These are phyloP conservation scores for Octonoba sinensis DNA, from an alignment of 2,888 invertebrate genomes.

Conservation along the genomic window DNA sequence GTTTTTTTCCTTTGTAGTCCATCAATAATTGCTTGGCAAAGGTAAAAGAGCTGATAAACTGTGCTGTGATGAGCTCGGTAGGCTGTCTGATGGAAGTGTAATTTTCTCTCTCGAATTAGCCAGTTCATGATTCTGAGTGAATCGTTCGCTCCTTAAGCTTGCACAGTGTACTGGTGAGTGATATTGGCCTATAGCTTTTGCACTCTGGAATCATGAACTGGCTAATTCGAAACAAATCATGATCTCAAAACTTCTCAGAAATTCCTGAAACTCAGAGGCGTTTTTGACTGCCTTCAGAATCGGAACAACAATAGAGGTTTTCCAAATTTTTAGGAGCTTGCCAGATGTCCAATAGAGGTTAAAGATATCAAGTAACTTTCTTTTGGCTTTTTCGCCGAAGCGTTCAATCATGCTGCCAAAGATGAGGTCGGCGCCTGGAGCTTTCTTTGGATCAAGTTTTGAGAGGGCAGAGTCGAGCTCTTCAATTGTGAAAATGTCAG, in stretches of 20 bases:
- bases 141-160: neutral
- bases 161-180: neutral
- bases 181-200: neutral
- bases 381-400: neutral
- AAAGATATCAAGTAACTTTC: neutral
- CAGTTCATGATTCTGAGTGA: constrained; percentile 2
- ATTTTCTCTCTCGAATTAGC: neutral
- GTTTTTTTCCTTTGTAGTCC: neutral
- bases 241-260: too few relatives aligned
- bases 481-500: neutral
- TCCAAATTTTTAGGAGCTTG: neutral
- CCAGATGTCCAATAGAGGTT: neutral
- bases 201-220: neutral
- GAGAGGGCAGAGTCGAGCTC: constrained; percentile 10
- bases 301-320: constrained; percentile 4
- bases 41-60: neutral
- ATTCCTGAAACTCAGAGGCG: too few relatives aligned
- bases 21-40: constrained; percentile 2
- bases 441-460: neutral
- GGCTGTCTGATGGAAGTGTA: constrained; percentile 2
- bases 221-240: too few relatives aligned
- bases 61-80: constrained; percentile 4
- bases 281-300: neutral
- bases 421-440: neutral
- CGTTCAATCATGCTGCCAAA: neutral